Evolutionary conservation across 1,140 invertebrate genomes (phyloP).

Genomic region (Listronotus bonariensis): DNA sequence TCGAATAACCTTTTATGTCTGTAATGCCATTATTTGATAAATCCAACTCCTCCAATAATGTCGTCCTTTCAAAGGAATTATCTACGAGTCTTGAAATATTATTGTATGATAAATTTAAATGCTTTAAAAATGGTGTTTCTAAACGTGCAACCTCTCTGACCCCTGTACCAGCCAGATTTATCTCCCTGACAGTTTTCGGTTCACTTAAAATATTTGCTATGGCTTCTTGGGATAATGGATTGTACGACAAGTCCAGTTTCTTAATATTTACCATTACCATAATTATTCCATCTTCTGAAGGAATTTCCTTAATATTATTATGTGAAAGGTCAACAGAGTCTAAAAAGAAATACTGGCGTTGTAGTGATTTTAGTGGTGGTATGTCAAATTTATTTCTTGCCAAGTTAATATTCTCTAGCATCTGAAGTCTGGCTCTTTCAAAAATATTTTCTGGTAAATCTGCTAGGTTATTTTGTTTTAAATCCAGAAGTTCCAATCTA

Average conservation of each 20-base stretch:
- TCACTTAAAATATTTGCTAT: slow-evolving; percentile 79
- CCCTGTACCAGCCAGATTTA: slow-evolving; percentile 81
- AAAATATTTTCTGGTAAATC: slow-evolving; percentile 85
- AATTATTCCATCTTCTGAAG: slow-evolving; percentile 80
- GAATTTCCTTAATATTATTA: slow-evolving; percentile 78
- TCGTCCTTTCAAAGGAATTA: slow-evolving; percentile 75
- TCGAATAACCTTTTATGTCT: slow-evolving; percentile 60
- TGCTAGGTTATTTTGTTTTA: slow-evolving; percentile 73
- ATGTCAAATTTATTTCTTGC: slow-evolving; percentile 76
- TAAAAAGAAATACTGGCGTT: slow-evolving; percentile 82
- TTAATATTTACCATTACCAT: slow-evolving; percentile 90
- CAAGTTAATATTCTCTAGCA: slow-evolving; percentile 81
- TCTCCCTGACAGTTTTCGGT: slow-evolving; percentile 81
- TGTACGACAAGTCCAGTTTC: slow-evolving; percentile 82
- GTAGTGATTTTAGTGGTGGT: slow-evolving; percentile 76
- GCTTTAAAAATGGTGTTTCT: slow-evolving; percentile 84
- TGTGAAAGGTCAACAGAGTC: slow-evolving; percentile 77
- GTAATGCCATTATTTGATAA: slow-evolving; percentile 75
- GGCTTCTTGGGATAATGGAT: slow-evolving; percentile 76
- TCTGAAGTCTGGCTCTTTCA: slow-evolving; percentile 74
- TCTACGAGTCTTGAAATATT: slow-evolving; percentile 68
- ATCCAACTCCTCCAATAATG: slow-evolving; percentile 77
- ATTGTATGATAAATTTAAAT: slow-evolving; percentile 82
- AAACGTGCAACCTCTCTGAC: slow-evolving; percentile 70
- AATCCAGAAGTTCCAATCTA: slow-evolving; percentile 73